These are phyloP conservation scores for Sebastes wilsoni DNA, from an alignment of 2,797 vertebrate genomes.

Conservation along the genomic window DNA sequence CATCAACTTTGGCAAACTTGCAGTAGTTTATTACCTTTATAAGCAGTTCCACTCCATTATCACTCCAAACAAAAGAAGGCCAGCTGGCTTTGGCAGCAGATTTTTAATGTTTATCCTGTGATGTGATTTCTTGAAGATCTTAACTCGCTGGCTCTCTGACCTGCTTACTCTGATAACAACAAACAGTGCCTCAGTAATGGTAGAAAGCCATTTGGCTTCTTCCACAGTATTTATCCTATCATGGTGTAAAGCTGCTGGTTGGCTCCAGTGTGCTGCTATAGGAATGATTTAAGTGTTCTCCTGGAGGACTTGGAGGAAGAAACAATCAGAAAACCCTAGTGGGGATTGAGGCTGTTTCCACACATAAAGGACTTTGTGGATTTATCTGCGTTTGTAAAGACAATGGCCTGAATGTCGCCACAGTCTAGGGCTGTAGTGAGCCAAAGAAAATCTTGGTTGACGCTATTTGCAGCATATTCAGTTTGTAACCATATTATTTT, in stretches of 20 bases:
- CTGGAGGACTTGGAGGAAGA: background rate
- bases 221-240: background rate
- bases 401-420: background rate
- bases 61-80: background rate
- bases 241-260: background rate
- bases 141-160: background rate
- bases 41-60: background rate
- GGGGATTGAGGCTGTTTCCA: background rate
- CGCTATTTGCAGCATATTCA: background rate
- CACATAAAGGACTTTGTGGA: background rate
- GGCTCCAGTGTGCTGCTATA: background rate
- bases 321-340: background rate
- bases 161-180: background rate
- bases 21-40: background rate
- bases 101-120: background rate
- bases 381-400: background rate
- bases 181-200: background rate
- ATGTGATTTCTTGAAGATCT: background rate
- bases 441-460: background rate
- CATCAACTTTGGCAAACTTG: background rate
- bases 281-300: slow-evolving; percentile 11
- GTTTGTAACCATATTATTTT: background rate
- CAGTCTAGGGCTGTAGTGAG: background rate
- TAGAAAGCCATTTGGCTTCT: slow-evolving; percentile 11
- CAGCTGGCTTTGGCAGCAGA: background rate